These are phyloP conservation scores for Choristoneura rosaceana DNA, from an alignment of 2,888 invertebrate genomes.

Conservation along the genomic window DNA sequence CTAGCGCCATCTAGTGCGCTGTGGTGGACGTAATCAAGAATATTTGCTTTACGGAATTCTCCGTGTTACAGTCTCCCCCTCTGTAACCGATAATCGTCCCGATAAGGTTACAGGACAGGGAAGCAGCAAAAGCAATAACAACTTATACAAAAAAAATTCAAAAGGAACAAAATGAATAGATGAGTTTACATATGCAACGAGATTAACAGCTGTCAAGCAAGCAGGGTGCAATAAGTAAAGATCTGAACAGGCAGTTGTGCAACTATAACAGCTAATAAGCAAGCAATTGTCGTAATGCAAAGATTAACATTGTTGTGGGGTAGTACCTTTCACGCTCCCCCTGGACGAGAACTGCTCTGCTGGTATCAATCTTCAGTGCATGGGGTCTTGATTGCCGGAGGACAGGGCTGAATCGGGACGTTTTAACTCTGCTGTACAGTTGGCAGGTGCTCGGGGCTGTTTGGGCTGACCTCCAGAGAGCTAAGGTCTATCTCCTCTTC, in stretches of 20 bases:
- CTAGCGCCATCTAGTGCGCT: too few species aligned
- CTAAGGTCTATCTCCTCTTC: not conserved
- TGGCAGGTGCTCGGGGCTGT: not conserved
- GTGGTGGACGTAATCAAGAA: too few species aligned
- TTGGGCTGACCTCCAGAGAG: not conserved
- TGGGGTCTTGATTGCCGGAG: conserved; percentile 38
- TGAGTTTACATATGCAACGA: not conserved
- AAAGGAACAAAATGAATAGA: not conserved
- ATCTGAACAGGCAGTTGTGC: too few species aligned
- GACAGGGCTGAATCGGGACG: too few species aligned
- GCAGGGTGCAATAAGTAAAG: too few species aligned
- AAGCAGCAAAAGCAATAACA: not conserved
- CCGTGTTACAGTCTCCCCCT: not conserved
- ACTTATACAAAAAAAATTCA: not conserved
- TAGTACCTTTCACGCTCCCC: conserved; percentile 51
- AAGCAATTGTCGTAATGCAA: conserved; percentile 33
- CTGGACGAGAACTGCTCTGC: conserved; percentile 44
- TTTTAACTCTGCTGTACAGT: conserved; percentile 44
- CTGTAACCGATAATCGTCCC: not conserved
- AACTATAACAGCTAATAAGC: too few species aligned
- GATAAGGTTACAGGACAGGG: not conserved
- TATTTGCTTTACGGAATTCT: too few species aligned
- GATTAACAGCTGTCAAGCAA: too few species aligned
- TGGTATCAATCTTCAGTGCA: conserved; percentile 37
- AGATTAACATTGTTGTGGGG: conserved; percentile 59